A percentile compares a stretch with the other conserved stretches of the same genome.
These are phyloP conservation scores for Xenentodon cancila DNA, from an alignment of 2,797 vertebrate genomes.

Conservation along the genomic window DNA sequence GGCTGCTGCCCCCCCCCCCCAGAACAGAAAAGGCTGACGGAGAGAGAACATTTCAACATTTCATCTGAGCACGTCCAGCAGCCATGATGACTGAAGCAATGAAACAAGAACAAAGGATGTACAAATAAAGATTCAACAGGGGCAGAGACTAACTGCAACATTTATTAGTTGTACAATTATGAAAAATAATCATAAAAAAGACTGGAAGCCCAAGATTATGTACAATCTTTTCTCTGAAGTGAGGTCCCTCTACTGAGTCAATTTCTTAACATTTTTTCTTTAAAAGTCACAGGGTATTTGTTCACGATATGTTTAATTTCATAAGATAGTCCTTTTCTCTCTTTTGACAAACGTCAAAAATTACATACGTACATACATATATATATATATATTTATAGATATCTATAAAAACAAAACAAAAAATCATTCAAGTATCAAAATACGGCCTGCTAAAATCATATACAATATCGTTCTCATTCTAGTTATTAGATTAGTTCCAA, in stretches of 20 bases:
- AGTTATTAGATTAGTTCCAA: slow-evolving; percentile 82
- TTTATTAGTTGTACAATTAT: slow-evolving; percentile 95
- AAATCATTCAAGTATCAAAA: slow-evolving; percentile 99
- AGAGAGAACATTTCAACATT: no score
- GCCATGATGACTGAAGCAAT: no score
- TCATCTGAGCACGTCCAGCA: no score
- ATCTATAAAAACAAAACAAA: slow-evolving; percentile 92
- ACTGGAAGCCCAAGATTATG: slow-evolving; percentile 95
- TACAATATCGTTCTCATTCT: slow-evolving; percentile 81
- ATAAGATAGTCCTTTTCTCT: slow-evolving; percentile 83
- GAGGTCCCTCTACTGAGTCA: slow-evolving; percentile 88
- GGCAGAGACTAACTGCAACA: slow-evolving; percentile 77
- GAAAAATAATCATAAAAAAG: slow-evolving; percentile 93
- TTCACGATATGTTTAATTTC: slow-evolving; percentile 88
- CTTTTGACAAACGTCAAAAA: slow-evolving; percentile 87
- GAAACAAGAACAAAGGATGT: background rate
- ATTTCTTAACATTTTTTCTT: slow-evolving; percentile 66
- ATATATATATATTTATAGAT: slow-evolving; percentile 84
- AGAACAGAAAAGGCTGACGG: no score
- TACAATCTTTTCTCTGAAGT: slow-evolving; percentile 88
- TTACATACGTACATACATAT: slow-evolving; percentile 83
- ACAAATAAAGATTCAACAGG: slow-evolving; percentile 38
- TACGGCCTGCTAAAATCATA: slow-evolving; percentile 92
- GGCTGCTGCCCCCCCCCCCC: background rate
- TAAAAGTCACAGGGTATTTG: slow-evolving; percentile 86